Base-by-base conservation (phyloP, 2,797 vertebrate species). In the Anabas testudineus region DNA sequence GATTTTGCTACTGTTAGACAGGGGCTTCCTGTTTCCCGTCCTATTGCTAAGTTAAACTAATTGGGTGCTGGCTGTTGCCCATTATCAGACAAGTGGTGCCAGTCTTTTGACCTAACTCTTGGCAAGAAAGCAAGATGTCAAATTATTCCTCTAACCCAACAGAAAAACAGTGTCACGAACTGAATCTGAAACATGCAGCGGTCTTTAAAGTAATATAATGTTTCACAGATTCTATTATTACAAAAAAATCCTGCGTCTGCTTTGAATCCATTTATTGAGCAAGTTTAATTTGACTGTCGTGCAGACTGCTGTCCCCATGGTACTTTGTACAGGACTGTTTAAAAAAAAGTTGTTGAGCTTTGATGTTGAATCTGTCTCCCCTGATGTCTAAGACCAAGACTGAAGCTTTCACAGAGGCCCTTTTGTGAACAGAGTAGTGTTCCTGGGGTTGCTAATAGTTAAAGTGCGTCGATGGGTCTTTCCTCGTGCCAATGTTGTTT, bases 341-440 rank as follows among this genome's bases (percentile, higher is more conserved):
- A 18, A 62, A 65, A 51, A n/a, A 61, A 42, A 45, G 42, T 15
- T 14, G n/a, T n/a, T 19, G 30, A 52, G 43, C 72, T 78, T 74
- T 76, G 49, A 73, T 80, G 74, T 65, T 22, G 4, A 32, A 9
- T 67, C 53, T 54, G 64, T 70, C 62, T 70, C 52, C 32, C 32
- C 24, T 55, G 45, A 65, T 49, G 60, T 81, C 43, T 55, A 63
- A 64, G 43, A 65, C 66, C 52, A 21, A 55, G 58, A 52, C 48
- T 43, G 19, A 82, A 66, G 67, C 67, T 39, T 62, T 59, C 39
- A 80, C 58, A 67, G 80, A 76, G 74, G 45, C 71, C 49, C 67
- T 83, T 81, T 41, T 82, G 80, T 86, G 81, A 82, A 55, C 51
- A 46, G 47, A 76, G 49, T 26, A 2, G 42, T 71, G 36, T 64